These are phyloP conservation scores for Montipora capitata DNA, from an alignment of 92 coral and sea anemone species.

Conservation along the genomic window DNA sequence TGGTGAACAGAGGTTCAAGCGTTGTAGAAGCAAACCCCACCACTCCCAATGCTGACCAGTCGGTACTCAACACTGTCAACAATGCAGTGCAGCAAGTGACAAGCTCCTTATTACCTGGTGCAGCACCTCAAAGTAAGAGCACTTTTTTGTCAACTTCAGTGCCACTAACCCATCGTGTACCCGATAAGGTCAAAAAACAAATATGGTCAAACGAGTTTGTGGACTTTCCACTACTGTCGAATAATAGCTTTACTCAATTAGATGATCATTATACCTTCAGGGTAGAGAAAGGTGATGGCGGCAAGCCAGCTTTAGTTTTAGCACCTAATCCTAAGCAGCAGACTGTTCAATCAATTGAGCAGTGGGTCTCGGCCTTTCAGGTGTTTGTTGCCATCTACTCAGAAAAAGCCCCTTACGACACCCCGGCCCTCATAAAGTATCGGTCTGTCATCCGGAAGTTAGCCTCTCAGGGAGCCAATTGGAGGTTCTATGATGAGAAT, in stretches of 20 bases:
- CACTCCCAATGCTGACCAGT: not conserved
- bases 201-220: not conserved
- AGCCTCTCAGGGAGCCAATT: not conserved
- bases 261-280: not conserved
- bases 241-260: not conserved
- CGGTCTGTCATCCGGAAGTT: not conserved
- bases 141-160: slow-evolving; percentile 13
- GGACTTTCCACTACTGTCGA: too few relatives aligned
- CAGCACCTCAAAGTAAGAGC: slow-evolving; percentile 1
- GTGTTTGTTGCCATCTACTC: not conserved
- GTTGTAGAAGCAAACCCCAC: not conserved
- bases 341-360: not conserved
- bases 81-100: not conserved
- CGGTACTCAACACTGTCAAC: not conserved
- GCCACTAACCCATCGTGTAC: slow-evolving; percentile 12
- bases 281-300: not conserved
- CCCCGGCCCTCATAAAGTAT: too few relatives aligned
- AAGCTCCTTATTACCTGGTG: not conserved
- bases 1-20: too few relatives aligned
- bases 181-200: slow-evolving; percentile 11
- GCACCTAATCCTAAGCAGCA: slow-evolving; percentile 19
- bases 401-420: not conserved
- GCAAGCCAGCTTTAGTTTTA: not conserved
- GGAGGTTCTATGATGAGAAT: slow-evolving; percentile 5
- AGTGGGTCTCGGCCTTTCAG: slow-evolving; percentile 39